Base-by-base conservation (phyloP, 2,113 vertebrate species). In the Pavo muticus region DNA sequence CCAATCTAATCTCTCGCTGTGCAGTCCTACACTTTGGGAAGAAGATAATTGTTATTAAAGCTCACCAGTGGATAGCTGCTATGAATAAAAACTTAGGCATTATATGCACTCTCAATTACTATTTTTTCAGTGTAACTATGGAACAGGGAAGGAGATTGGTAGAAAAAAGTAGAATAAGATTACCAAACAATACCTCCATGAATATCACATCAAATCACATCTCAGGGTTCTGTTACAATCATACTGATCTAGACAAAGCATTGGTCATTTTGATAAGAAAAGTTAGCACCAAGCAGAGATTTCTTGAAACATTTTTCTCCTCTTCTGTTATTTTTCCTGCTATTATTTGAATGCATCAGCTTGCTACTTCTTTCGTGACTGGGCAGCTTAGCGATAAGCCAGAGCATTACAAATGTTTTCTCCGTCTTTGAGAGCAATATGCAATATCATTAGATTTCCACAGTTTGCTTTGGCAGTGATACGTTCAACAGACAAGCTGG, bases 371-470 rank as follows among this genome's bases (percentile, higher is more conserved):
- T 78, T 95, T 85, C 89, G 59, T 44, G 91, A 94, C 76, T 44
- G 83, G 65, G 76, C 64, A 92, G 87, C 81, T 96, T 54, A 97
- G 91, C 50, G 95, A 95, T 92, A 96, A 95, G 59, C 77, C 74
- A 54, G 84, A 71, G 73, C 4, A 89, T 84, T 92, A 89, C 84
- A 69, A 63, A 93, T 70, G 81, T 82, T 95, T 91, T 85, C 87
- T 59, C 89, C 94, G 50, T 87, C 78, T 92, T 73, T 79, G 91
- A 95, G 81, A 94, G 84, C 87, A 91, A 80, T 79, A 78, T 61
- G 70, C 45, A 91, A 82, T 35, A 82, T 54, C 65, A 64, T 82
- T 78, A 89, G 86, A 91, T 89, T 91, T 57, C 80, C 84, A 79
- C 3, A 37, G 84, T 91, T 95, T 93, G 92, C 77, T 88, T 92